Conservation (phyloP, 2,113 vertebrate species). For the Amazona vittata region DNA sequence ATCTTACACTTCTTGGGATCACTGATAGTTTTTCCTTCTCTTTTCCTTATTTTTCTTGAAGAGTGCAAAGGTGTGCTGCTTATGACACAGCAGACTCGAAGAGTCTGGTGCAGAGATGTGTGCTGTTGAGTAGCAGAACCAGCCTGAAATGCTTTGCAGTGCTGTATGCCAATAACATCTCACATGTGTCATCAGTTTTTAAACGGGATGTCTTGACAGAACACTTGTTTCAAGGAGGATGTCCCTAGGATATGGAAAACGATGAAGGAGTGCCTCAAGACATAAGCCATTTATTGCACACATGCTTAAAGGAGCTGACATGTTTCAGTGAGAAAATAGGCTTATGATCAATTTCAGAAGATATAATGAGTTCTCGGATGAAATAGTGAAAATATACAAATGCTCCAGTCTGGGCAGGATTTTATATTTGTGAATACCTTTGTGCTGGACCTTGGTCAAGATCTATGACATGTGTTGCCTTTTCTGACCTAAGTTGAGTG, state of each 20-base stretch:
- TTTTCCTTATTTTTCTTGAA: not conserved
- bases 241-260: not conserved
- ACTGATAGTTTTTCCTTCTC: too few relatives aligned
- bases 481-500: not conserved
- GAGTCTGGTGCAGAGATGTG: not conserved
- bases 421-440: not conserved
- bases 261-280: not conserved
- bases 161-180: slow-evolving; percentile 15
- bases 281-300: not conserved
- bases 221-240: slow-evolving; percentile 14
- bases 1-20: not conserved
- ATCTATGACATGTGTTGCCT: accelerated
- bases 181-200: not conserved
- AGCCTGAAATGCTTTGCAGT: not conserved
- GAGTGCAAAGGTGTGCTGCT: not conserved
- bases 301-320: not conserved
- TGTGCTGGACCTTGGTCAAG: not conserved
- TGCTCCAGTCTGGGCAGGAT: not conserved
- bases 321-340: not conserved
- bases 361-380: not conserved
- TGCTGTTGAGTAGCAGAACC: not conserved
- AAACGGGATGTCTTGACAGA: slow-evolving; percentile 16
- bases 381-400: not conserved
- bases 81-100: not conserved
- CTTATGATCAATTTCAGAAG: not conserved